phyloP scores from a whole-genome alignment of 2,888 invertebrate genomes.

The Acanthosoma haemorrhoidale region DNA sequence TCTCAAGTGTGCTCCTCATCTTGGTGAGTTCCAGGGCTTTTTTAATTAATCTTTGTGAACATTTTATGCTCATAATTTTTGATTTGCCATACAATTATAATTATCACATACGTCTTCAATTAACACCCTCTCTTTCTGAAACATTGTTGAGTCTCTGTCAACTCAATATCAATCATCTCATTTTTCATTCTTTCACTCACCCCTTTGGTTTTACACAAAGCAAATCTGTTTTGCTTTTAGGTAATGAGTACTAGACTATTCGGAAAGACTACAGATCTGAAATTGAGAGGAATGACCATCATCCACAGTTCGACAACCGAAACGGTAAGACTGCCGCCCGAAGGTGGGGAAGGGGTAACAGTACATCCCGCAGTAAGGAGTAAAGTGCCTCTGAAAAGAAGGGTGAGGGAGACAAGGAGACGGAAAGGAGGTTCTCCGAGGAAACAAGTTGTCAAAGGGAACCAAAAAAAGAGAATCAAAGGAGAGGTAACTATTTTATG shows the following conservation, averaged over 20 bases:
- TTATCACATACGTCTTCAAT: no score
- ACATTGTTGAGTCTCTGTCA: no score
- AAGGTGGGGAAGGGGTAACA: constrained; percentile 60
- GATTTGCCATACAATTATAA: no score
- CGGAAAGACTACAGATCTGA: constrained; percentile 72
- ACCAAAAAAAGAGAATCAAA: constrained; percentile 39
- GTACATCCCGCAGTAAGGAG: constrained; percentile 80
- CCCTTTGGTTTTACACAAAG: no score
- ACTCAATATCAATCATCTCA: no score
- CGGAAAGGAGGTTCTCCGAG: constrained; percentile 47
- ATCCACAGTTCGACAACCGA: constrained; percentile 86
- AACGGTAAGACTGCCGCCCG: constrained; percentile 72
- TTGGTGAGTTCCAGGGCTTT: no score
- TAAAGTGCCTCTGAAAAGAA: constrained; percentile 80
- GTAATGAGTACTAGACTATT: constrained; percentile 73
- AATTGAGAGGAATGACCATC: constrained; percentile 80
- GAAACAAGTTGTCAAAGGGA: constrained; percentile 50
- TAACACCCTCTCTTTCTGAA: no score
- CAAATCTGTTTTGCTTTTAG: constrained; percentile 6
- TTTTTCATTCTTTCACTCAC: no score
- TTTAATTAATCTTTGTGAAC: no score
- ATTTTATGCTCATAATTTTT: no score
- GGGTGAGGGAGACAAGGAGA: constrained; percentile 53
- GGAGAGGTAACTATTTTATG: constrained; percentile 37
- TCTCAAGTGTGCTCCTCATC: constrained; percentile 63